Percentiles rank a stretch among this genome's conserved stretches.
phyloP scores from a whole-genome alignment of 2,888 invertebrate species.

The Beris chalybata region DNA sequence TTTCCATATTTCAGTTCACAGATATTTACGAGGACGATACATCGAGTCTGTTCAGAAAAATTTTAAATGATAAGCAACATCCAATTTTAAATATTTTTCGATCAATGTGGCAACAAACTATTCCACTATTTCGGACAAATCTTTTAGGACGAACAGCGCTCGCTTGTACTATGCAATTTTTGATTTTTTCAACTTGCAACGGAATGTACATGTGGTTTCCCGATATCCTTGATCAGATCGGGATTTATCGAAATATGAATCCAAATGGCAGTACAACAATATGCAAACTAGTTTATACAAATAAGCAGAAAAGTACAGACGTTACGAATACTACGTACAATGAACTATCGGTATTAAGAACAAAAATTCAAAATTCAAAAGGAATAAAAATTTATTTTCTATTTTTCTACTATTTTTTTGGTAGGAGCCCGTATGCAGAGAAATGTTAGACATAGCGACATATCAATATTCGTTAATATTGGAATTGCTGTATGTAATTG shows the following conservation, averaged over 20 bases:
- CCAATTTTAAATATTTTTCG: slow-evolving; percentile 39
- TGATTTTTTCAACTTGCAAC: slow-evolving; percentile 49
- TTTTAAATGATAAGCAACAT: slow-evolving; percentile 11
- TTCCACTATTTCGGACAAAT: slow-evolving; percentile 48
- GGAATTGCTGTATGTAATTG: slow-evolving; percentile 47
- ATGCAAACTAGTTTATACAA: slow-evolving; percentile 47
- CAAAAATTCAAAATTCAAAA: not conserved
- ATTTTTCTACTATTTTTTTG: not conserved
- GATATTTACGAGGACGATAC: slow-evolving; percentile 22
- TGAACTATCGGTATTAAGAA: not conserved
- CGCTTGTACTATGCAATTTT: slow-evolving; percentile 50
- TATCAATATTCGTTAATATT: slow-evolving; percentile 47
- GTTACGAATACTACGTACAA: not conserved
- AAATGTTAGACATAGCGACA: slow-evolving; percentile 47
- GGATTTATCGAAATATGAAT: slow-evolving; percentile 45
- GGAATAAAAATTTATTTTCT: slow-evolving; percentile 6
- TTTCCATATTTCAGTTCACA: slow-evolving; percentile 13
- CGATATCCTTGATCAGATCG: slow-evolving; percentile 49
- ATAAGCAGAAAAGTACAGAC: slow-evolving; percentile 35
- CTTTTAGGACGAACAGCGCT: slow-evolving; percentile 47
- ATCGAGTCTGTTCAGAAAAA: not conserved
- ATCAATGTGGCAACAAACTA: slow-evolving; percentile 52
- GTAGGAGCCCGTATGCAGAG: slow-evolving; percentile 43
- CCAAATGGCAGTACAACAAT: slow-evolving; percentile 46
- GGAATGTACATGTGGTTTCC: slow-evolving; percentile 54